Conservation (phyloP, 1,140 invertebrate genomes). For the Hesperophylax magnus region DNA sequence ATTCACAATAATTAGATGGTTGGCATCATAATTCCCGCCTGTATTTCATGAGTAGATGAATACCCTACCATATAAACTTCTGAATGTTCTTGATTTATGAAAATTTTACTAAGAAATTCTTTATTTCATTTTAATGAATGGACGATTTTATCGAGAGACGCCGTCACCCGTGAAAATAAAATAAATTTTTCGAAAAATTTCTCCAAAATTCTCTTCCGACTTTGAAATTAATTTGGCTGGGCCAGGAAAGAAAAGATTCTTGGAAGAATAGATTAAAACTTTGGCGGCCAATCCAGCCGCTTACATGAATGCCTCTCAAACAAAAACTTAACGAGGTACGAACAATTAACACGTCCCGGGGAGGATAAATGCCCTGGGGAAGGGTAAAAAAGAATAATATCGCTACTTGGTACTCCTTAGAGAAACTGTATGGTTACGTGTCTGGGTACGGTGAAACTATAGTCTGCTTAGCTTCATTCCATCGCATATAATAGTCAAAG, state of each 20-base stretch:
- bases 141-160: background rate
- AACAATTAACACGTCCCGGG: background rate
- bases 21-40: background rate
- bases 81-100: background rate
- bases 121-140: background rate
- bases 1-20: no score
- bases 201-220: background rate
- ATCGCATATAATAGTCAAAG: no score
- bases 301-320: background rate
- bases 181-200: constrained; percentile 3
- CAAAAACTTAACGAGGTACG: background rate
- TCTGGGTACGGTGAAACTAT: no score
- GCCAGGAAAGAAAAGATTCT: background rate
- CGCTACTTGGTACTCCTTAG: no score
- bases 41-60: background rate
- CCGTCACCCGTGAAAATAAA: background rate
- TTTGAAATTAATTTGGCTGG: background rate
- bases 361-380: background rate
- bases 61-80: background rate
- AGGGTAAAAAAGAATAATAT: background rate
- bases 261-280: background rate
- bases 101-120: background rate
- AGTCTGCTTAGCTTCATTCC: no score
- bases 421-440: no score
- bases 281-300: background rate